Evolutionary conservation across 53 echinoderm and acorn worm genomes (phyloP).

Genomic region (Mesocentrotus franciscanus): DNA sequence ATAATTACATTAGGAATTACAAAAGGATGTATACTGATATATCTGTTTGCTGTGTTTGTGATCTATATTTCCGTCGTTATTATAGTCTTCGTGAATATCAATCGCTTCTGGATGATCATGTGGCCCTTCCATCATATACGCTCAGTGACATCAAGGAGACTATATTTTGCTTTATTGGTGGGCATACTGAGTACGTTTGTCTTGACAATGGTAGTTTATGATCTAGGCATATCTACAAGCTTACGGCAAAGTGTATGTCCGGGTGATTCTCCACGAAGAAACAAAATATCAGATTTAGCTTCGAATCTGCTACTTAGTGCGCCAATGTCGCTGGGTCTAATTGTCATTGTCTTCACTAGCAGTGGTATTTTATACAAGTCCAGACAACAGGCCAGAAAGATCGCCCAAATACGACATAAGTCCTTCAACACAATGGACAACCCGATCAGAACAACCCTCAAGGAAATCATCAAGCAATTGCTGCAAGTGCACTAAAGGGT

Average conservation of each 20-base stretch:
- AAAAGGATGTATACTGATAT: background rate
- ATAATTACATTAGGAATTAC: background rate
- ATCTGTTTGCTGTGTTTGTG: background rate
- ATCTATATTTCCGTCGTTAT: too few relatives aligned
- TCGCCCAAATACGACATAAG: too few relatives aligned
- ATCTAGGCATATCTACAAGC: background rate
- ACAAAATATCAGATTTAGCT: too few relatives aligned
- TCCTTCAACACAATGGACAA: background rate
- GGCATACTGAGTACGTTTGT: too few relatives aligned
- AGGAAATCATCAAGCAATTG: too few relatives aligned
- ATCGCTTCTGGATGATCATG: background rate
- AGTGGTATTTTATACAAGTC: background rate
- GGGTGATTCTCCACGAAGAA: too few relatives aligned
- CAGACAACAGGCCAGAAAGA: background rate
- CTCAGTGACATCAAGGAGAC: too few relatives aligned
- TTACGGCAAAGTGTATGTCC: too few relatives aligned
- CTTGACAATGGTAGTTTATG: background rate
- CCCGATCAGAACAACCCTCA: too few relatives aligned
- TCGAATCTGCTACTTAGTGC: too few relatives aligned
- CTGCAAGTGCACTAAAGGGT: too few relatives aligned
- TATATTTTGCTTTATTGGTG: too few relatives aligned
- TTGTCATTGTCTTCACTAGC: background rate
- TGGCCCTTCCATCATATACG: background rate
- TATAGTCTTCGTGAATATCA: background rate
- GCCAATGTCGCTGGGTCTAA: background rate